phyloP scores from a whole-genome alignment of 2,113 vertebrate species.

The Tapirus terrestris region DNA sequence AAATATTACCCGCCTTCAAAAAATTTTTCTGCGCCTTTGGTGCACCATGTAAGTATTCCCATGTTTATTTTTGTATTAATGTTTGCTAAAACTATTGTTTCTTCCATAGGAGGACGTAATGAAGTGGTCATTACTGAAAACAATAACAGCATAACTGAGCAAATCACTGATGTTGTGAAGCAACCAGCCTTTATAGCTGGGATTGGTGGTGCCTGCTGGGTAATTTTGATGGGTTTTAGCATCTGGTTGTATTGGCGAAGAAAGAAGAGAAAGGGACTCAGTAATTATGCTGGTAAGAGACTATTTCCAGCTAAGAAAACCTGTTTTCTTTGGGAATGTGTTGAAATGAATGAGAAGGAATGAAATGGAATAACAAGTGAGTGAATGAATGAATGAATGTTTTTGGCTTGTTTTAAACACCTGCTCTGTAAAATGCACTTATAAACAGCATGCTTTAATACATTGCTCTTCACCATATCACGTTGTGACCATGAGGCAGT shows the following conservation, averaged over 20 bases:
- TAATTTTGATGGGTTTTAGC: slow-evolving; percentile 99
- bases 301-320: slow-evolving; percentile 51
- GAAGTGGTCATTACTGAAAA: slow-evolving; percentile 97
- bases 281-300: slow-evolving; percentile 97
- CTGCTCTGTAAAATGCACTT: slow-evolving; percentile 68
- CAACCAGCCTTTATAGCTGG: slow-evolving; percentile 99
- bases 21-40: background rate
- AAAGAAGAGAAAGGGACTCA: slow-evolving; percentile 99
- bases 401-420: slow-evolving; percentile 67
- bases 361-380: background rate
- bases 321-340: slow-evolving; percentile 31
- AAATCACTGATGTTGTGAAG: slow-evolving; percentile 99
- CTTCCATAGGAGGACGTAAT: slow-evolving; percentile 85
- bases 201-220: slow-evolving; percentile 99
- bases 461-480: slow-evolving; percentile 62
- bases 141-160: slow-evolving; percentile 99
- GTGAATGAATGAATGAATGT: slow-evolving; percentile 55
- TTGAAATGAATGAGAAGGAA: slow-evolving; percentile 44
- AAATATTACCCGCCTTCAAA: background rate
- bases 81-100: slow-evolving; percentile 49
- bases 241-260: slow-evolving; percentile 99
- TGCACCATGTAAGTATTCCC: background rate
- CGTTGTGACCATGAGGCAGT: slow-evolving; percentile 72
- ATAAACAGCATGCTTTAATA: slow-evolving; percentile 74
- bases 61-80: background rate